Percentiles rank a stretch among this genome's conserved stretches.
These are phyloP conservation scores for Bradypodion pumilum DNA, from an alignment of 2,797 vertebrate genomes.

Conservation along the genomic window DNA sequence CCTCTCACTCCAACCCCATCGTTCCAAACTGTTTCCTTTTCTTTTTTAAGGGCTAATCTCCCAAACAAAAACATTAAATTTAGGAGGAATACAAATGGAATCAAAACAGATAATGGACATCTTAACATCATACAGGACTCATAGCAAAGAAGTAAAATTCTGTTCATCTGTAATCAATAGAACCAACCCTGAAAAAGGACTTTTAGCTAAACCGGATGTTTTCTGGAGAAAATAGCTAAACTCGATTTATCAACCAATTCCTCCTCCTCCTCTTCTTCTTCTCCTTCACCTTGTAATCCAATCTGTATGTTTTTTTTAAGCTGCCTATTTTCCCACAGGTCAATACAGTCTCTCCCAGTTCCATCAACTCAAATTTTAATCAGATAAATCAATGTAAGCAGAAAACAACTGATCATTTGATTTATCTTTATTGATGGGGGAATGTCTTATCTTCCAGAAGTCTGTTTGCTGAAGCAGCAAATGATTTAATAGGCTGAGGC, in stretches of 20 bases:
- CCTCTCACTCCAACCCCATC: too few relatives aligned
- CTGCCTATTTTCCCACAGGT: slow-evolving; percentile 50
- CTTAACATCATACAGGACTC: neutral
- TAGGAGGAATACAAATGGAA: too few relatives aligned
- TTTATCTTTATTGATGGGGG: slow-evolving; percentile 1
- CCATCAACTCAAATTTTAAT: slow-evolving; percentile 18
- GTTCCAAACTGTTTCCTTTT: too few relatives aligned
- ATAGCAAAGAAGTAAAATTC: neutral
- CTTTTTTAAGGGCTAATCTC: too few relatives aligned
- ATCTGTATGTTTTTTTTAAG: slow-evolving; percentile 58
- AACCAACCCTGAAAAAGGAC: neutral
- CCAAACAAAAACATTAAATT: too few relatives aligned
- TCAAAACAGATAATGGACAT: too few relatives aligned
- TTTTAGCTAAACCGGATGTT: neutral
- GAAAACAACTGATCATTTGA: slow-evolving; percentile 38
- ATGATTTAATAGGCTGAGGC: neutral
- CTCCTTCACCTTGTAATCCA: slow-evolving; percentile 59
- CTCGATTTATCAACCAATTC: neutral
- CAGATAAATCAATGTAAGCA: neutral
- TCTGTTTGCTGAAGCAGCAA: neutral
- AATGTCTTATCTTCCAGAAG: neutral
- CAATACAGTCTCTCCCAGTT: slow-evolving; percentile 29
- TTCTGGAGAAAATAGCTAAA: slow-evolving; percentile 31
- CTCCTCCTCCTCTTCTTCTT: neutral
- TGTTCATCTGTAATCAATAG: neutral